Conservation (phyloP, 2,797 vertebrate species). For the Amniataba percoides region DNA sequence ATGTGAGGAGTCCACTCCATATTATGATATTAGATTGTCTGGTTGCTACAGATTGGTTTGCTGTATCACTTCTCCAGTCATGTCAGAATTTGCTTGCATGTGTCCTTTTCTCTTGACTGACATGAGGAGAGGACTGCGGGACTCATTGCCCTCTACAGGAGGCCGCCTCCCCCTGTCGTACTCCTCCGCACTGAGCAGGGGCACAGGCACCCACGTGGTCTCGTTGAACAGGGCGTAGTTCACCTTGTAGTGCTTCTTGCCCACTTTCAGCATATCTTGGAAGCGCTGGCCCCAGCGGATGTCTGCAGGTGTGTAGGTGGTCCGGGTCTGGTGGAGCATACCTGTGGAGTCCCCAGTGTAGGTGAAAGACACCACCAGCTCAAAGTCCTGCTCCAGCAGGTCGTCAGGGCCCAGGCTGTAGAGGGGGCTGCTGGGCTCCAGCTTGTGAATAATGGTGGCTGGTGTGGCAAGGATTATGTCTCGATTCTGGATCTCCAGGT, state of each 20-base stretch:
- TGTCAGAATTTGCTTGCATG: slow-evolving; percentile 6
- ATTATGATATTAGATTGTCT: background rate
- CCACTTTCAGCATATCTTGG: slow-evolving; percentile 89
- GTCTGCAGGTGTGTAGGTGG: slow-evolving; percentile 91
- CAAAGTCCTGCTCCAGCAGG: slow-evolving; percentile 89
- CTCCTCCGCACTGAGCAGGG: slow-evolving; percentile 90
- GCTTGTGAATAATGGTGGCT: slow-evolving; percentile 90
- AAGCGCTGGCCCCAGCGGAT: slow-evolving; percentile 96
- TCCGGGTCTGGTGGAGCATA: slow-evolving; percentile 94
- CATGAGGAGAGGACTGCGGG: background rate
- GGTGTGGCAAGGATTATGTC: slow-evolving; percentile 92
- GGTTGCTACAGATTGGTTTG: slow-evolving; percentile 69
- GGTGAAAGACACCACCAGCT: slow-evolving; percentile 94
- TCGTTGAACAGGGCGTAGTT: slow-evolving; percentile 93
- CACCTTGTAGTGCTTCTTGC: slow-evolving; percentile 90
- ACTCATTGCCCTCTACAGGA: slow-evolving; percentile 15
- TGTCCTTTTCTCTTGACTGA: slow-evolving; percentile 36
- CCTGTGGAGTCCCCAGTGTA: slow-evolving; percentile 95
- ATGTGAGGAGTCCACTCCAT: background rate
- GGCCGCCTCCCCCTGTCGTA: slow-evolving; percentile 68
- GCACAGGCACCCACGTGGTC: slow-evolving; percentile 89
- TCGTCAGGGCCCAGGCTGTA: slow-evolving; percentile 89
- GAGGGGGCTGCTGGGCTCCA: slow-evolving; percentile 90
- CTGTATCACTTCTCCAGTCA: slow-evolving; percentile 47
- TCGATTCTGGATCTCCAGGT: slow-evolving; percentile 88